Base-by-base conservation (phyloP, 2,888 invertebrate species). In the Exocentrus adspersus region DNA sequence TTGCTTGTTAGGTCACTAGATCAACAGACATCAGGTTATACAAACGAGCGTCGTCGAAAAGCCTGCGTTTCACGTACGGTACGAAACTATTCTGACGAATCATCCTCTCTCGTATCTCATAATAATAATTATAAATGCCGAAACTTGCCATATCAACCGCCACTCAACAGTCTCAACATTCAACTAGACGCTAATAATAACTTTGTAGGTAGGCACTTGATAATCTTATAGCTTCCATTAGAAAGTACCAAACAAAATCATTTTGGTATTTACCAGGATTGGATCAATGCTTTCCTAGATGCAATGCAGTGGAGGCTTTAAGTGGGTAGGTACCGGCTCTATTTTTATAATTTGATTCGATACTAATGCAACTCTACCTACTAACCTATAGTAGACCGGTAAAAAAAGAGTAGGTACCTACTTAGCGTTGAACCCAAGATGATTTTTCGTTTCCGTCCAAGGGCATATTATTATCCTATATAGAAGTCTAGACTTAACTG, bases 81-180 rank as follows among this genome's bases (percentile, higher is more conserved):
- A 68, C 68, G 60, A 69, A 73, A 71, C 69, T 72, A 74, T 72
- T 73, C 70, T 75, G 75, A 62, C 75, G 72, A 75, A 74, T 75
- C 75, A 75, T 71, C 64, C n/a, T n/a, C n/a, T n/a, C n/a, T n/a
- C n/a, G n/a, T n/a, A 65, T 67, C 71, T 68, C 54, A 46, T 46
- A 30, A 54, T 42, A 54, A 28, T 50, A 30, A 14, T n/a, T n/a
- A n/a, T n/a, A n/a, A 14, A 46, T 32, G 20, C 19, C 32, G 24
- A 28, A 57, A 57, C 46, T 30, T 46, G 46, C 30, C 17, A 24
- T 54, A n/a, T n/a, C n/a, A n/a, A n/a, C n/a, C 46, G 32, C 46
- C 32, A 46, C 57, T 45, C 32, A n/a, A n/a, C 32, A 57, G 32
- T 7, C 37, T 37, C 32, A n/a, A n/a, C 32, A 57, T 19, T 7